Base-by-base conservation (phyloP, 2,888 invertebrate species). In the Ichneumoninae sp. region DNA sequence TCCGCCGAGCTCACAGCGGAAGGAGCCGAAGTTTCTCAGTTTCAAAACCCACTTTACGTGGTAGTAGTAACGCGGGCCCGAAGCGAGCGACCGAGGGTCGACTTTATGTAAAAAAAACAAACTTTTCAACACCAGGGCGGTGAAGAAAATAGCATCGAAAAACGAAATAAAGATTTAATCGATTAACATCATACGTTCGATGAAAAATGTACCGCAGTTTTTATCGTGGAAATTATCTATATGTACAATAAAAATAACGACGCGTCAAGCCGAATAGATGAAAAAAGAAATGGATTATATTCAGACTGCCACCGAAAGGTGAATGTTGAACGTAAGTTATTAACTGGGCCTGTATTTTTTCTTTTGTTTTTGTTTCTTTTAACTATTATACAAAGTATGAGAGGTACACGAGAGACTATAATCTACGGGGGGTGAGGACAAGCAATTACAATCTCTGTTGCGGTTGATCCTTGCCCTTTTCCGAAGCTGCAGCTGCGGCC, bases 371-470 rank as follows among this genome's bases (percentile, higher is more conserved):
- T 68, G 47, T 71, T 36, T 85, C 89, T 89, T 89, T 85, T 82
- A 87, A 89, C 90, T 91, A 91, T 91, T 87, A 88, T 91, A 91
- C 91, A 91, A 90, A 89, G 86, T 88, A 89, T 81, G 84, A 82
- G 86, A 87, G 83, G 84, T 85, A 88, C 86, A 90, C 87, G 85
- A 85, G 71, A 87, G 74, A 87, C 86, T 90, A 89, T 88, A 82
- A 85, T 86, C 89, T 89, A 89, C 84, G 74, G 33, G 69, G 66
- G 78, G 50, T 44, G 10, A 57, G 76, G 80, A 81, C 78, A 71
- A 89, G 85, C 87, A 88, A 87, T 90, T 90, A 91, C 88, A 90
- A 86, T 90, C 87, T 88, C 77, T 87, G 89, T 82, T 86, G 86
- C 36, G 86, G 85, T 60, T 89, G 87, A 80, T 89, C 86, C 33